phyloP scores from a whole-genome alignment of 2,797 vertebrate genomes.

The Malacoctenus gilli region DNA sequence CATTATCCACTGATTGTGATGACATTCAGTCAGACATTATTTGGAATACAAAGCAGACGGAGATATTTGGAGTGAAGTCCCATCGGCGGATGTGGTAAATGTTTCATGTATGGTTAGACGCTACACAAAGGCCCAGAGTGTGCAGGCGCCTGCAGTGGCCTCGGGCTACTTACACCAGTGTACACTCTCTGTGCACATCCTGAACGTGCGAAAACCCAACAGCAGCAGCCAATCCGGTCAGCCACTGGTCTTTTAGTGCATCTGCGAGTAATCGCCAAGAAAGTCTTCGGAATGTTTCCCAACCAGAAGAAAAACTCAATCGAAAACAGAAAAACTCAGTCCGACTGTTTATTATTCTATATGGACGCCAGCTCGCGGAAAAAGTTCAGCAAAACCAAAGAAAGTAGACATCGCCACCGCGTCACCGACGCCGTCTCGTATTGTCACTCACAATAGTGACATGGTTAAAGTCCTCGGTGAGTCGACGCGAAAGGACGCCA shows the following conservation, averaged over 20 bases:
- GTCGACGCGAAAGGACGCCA: constrained; percentile 2
- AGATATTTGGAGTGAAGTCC: constrained; percentile 33
- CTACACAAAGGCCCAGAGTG: constrained; percentile 16
- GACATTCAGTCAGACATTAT: constrained; percentile 12
- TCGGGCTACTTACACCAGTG: constrained; percentile 36
- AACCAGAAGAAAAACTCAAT: no score
- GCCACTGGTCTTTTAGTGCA: no score
- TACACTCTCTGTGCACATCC: constrained; percentile 21
- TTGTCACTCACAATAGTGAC: no score
- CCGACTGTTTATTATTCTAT: no score
- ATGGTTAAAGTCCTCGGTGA: not conserved
- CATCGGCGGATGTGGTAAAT: constrained; percentile 35
- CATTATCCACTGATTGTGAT: constrained; percentile 16
- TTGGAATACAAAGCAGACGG: constrained; percentile 18
- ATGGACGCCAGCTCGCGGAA: no score
- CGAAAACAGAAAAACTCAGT: no score
- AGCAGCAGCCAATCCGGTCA: no score
- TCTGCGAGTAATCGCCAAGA: no score
- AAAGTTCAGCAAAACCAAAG: no score
- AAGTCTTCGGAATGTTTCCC: no score
- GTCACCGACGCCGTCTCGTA: no score
- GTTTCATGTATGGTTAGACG: constrained; percentile 42
- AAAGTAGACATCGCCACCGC: no score
- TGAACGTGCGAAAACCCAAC: constrained; percentile 30
- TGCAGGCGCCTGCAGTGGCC: constrained; percentile 20